phyloP scores from a whole-genome alignment of 1,140 invertebrate species.

The Calycopis cecrops region DNA sequence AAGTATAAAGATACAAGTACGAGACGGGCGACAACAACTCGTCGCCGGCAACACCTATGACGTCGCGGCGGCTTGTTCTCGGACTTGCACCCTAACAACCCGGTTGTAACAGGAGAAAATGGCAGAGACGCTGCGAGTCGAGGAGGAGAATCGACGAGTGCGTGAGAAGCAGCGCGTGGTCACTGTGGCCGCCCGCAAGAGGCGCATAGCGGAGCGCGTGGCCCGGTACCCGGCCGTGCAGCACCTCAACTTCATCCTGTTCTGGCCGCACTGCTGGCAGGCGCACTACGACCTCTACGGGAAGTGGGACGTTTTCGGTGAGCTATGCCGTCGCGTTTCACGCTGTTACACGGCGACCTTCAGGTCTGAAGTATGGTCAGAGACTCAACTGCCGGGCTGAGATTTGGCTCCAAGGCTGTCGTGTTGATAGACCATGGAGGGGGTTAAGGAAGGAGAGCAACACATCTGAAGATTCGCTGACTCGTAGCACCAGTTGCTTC shows the following conservation, averaged over 20 bases:
- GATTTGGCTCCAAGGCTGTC: no score
- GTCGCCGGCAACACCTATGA: no score
- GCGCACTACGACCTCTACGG: conserved; percentile 64
- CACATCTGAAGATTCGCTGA: no score
- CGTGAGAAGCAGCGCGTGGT: conserved; percentile 38
- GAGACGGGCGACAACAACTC: no score
- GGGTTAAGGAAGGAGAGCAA: no score
- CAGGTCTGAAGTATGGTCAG: neutral
- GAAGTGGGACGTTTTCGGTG: conserved; percentile 60
- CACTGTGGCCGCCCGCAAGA: conserved; percentile 54
- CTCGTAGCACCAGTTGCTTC: no score
- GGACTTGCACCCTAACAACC: no score
- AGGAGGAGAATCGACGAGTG: conserved; percentile 37
- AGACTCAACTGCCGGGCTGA: neutral
- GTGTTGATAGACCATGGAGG: no score
- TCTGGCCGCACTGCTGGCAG: conserved; percentile 64
- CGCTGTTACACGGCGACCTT: neutral
- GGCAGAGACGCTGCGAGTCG: conserved; percentile 39
- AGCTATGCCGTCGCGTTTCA: conserved; percentile 14
- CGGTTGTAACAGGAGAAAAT: conserved; percentile 43
- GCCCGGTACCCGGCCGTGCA: conserved; percentile 27
- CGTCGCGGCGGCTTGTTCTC: no score
- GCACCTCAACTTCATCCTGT: conserved; percentile 50
- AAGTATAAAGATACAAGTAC: no score
- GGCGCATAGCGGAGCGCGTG: conserved; percentile 44